These are phyloP conservation scores for Buceros bicornis DNA, from an alignment of 2,797 vertebrate species.

Conservation along the genomic window DNA sequence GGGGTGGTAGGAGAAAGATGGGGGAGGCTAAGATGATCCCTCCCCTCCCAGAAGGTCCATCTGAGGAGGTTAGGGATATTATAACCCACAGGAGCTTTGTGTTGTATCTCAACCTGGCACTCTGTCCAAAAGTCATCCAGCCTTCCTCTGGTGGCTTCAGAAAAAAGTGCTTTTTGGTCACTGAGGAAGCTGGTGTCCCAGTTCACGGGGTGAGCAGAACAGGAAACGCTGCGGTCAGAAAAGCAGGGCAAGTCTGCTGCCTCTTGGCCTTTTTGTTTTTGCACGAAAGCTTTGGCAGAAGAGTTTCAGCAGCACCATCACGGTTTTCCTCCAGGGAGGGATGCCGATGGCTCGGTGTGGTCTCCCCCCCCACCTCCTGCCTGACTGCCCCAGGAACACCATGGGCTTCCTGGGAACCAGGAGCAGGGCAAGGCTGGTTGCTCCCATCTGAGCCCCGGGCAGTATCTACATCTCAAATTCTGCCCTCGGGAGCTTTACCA, in stretches of 20 bases:
- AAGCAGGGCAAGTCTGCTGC: neutral
- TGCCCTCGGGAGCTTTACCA: neutral
- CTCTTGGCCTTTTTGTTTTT: neutral
- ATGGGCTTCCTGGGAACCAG: neutral
- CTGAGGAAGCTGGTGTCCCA: neutral
- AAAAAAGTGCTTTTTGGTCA: neutral
- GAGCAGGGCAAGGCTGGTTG: neutral
- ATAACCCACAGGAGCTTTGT: neutral
- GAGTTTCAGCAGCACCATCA: neutral
- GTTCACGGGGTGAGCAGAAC: neutral
- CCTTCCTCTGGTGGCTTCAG: neutral
- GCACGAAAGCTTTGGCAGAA: rapidly evolving
- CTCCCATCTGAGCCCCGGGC: neutral
- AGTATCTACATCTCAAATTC: neutral
- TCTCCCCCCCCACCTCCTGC: neutral
- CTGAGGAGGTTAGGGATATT: neutral
- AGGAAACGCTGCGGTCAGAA: conserved; percentile 10
- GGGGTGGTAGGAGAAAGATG: neutral
- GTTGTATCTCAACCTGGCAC: too few relatives aligned
- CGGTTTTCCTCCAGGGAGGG: neutral
- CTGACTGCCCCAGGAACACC: neutral
- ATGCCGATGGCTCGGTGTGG: neutral
- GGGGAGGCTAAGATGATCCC: neutral
- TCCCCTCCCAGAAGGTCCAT: neutral
- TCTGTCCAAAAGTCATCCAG: neutral